Base-by-base conservation (phyloP, 2,797 vertebrate genomes). In the Trachops cirrhosus region DNA sequence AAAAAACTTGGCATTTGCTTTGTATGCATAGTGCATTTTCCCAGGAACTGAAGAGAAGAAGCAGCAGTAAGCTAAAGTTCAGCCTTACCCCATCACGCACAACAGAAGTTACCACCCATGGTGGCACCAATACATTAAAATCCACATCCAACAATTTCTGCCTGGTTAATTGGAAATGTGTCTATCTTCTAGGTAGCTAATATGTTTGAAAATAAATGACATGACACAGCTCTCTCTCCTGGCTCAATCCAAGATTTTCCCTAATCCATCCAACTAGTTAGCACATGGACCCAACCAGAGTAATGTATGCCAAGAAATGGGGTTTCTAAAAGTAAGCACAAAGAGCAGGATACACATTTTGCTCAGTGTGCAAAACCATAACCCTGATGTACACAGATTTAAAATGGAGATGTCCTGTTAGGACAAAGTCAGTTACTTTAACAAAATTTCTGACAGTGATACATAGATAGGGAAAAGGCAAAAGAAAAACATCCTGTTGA, bases 401-500 rank as follows among this genome's bases (percentile, higher is more conserved):
- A n/a, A 93, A 89, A 77, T 84, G 9, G 11, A 80, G 6, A 6
- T 73, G 22, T 52, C 39, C 48, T 64, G 9, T 26, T 89, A n/a
- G 86, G 83, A 93, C 54, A 95, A 83, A 92, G 24, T 19, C 62
- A 89, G 37, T 87, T 96, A 75, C 59, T 96, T 93, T 82, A 90
- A 88, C 57, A 84, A 79, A 84, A 83, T 87, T 96, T 92, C 87
- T 87, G 48, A 95, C 26, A 79, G 6, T 37, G 32, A 89, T 64
- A 62, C 39, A 93, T 39, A 64, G 82, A 93, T 34, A 44, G 91
- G 73, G 73, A 93, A 96, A 94, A 96, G 34, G 64, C 74, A 89
- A 89, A 96, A 89, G 67, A 54, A 93, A 97, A 97, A 96, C 93
- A 96, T 94, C 89, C 95, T 97, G 93, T 83, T 96, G 95, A 89